Base-by-base conservation (phyloP, 2,888 invertebrate genomes). In the Troglohyphantes excavatus region DNA sequence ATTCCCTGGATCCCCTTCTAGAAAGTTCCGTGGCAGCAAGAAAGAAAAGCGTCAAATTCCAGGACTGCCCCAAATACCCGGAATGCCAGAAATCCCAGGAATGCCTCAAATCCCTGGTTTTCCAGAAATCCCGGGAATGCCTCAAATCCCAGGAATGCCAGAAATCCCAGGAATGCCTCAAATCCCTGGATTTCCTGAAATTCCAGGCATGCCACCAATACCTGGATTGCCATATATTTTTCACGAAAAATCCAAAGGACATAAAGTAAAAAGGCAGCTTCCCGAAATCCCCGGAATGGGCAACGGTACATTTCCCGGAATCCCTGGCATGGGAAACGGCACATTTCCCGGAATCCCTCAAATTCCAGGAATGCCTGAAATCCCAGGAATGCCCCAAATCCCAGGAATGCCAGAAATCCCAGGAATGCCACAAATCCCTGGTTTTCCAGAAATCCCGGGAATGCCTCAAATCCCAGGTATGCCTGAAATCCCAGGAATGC, bases 71-170 rank as follows among this genome's bases (percentile, higher is more conserved):
- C 26, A 79, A 29, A 19, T 81, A 7, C 87, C 87, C 0, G 65
- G 39, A 23, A 84, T 84, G 53, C 90, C 90, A 21, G 27, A 72
- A 65, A 59, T 84, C 0, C 83, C 85, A n/a, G 84, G 65, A 46
- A 43, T 75, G 75, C 84, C 84, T 0, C 11, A 88, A 53, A 43
- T 82, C 0, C 82, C 82, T 0, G 81, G 73, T 43, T 33, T 82
- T 29, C 88, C 88, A 6, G 33, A 73, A 65, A 2, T 73, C 0
- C 87, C 87, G 3, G 84, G 65, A 39, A 72, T 63, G 72, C 81
- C 88, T 33, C 39, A 73, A 76, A n/a, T 83, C 3, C 89, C 89
- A 11, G 83, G 78, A 72, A 53, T 90, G 21, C 89, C 89, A 46
- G 11, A 75, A 65, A 65, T 79, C 33, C 78, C 73, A 46, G 84